These are phyloP conservation scores for Temnothorax nylanderi DNA, from an alignment of 1,140 invertebrate species.

Conservation along the genomic window DNA sequence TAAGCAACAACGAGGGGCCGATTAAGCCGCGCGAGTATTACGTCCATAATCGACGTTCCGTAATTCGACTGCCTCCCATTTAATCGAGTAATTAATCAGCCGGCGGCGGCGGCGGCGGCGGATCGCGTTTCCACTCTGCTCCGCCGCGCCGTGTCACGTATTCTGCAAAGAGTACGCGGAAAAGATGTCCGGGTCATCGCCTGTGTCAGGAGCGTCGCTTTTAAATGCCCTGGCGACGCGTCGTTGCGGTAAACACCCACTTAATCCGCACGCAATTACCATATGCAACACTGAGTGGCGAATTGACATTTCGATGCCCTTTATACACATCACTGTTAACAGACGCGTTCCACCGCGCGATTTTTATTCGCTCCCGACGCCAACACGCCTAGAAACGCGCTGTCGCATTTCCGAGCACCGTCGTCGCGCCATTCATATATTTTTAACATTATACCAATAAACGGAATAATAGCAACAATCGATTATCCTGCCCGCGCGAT, in stretches of 20 bases:
- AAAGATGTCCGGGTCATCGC: conserved; percentile 30
- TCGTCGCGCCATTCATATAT: neutral
- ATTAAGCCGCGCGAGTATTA: conserved; percentile 26
- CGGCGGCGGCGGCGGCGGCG: neutral
- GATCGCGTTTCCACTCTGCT: neutral
- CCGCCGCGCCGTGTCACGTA: neutral
- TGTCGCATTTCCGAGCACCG: neutral
- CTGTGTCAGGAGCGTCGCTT: neutral
- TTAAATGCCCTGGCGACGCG: neutral
- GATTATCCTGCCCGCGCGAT: neutral
- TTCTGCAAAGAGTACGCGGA: neutral
- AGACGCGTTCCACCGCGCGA: neutral
- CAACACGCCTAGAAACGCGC: neutral
- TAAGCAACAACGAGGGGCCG: conserved; percentile 16
- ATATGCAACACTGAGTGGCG: conserved; percentile 41
- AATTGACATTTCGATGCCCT: conserved; percentile 58
- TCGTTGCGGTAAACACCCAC: conserved; percentile 22
- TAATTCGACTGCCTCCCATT: conserved; percentile 16
- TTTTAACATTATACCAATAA: conserved; percentile 30
- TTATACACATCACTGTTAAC: conserved; percentile 34
- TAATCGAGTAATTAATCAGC: conserved; percentile 46
- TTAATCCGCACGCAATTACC: conserved; percentile 45
- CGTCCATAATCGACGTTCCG: conserved; percentile 24
- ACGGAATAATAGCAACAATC: conserved; percentile 5
- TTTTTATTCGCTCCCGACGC: neutral